Evolutionary conservation across 2,113 vertebrate species (phyloP), one percentile per base, ranked within the genome.

Genomic region (Paraplagusia blochii): DNA sequence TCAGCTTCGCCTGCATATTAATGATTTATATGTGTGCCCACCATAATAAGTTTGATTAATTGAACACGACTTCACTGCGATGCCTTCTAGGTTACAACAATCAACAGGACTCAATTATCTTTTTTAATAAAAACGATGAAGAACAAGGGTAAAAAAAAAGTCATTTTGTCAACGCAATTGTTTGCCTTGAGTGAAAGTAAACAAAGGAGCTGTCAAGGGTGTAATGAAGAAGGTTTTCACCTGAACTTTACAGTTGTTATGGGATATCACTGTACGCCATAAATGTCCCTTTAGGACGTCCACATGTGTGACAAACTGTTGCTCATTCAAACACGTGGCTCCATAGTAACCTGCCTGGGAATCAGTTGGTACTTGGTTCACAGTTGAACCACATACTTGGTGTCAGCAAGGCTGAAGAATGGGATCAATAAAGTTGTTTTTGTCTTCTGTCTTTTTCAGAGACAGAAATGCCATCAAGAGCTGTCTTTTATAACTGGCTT

Each of bases 41-140:
- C 60, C 57, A 35, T 79, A 72, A 77, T 79, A 63, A 63, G 36
- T 80, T 66, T 77, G 74, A 85, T 84, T 73, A 77, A 89, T 71
- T 72, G 56, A 61, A 67, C 46, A 43, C 18, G 63, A 47, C 50
- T 58, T 62, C 52, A 71, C 59, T 63, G 42, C 69, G 62, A 60
- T 44, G 61, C 53, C 33, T 35, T 52, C 50, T 49, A 49, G 68
- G 58, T 59, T 53, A 61, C 22, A 22, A 47, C 50, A 22, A 60
- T 9, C 35, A 55, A 64, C 11, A 15, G 8, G 53, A 45, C 49
- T 54, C 47, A 14, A 11, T 55, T 45, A 49, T 59, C 11, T 52
- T 29, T 42, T 48, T 57, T 45, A 15, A n/a, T 66, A 43, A 63
- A 16, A 19, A 44, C 53, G 46, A 50, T 40, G 16, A 55, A 76